phyloP scores from a whole-genome alignment of 2,888 invertebrate genomes.

The Pachymerium ferrugineum region DNA sequence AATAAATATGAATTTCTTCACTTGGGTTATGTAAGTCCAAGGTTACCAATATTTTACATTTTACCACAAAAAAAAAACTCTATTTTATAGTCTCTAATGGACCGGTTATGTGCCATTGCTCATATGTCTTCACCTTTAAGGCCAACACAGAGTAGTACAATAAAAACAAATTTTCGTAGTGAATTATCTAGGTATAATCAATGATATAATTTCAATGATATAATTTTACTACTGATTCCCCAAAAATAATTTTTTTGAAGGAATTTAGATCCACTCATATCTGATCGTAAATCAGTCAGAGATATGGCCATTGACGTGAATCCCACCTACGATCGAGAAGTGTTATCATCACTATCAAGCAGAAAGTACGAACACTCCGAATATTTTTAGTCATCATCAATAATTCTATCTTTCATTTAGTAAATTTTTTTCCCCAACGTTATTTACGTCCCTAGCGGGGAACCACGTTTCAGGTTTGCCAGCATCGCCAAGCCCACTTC shows the following conservation, averaged over 20 bases:
- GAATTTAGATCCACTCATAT: slow-evolving; percentile 40
- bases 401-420: no score
- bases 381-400: no score
- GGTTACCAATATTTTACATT: no score
- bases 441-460: no score
- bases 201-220: no score
- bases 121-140: slow-evolving; percentile 50
- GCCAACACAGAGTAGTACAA: slow-evolving; percentile 54
- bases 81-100: slow-evolving; percentile 52
- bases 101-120: slow-evolving; percentile 60
- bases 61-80: not conserved
- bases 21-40: slow-evolving; percentile 53
- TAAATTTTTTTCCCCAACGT: slow-evolving; percentile 3
- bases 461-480: no score
- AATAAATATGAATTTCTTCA: slow-evolving; percentile 70
- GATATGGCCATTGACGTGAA: not conserved
- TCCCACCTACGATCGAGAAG: no score
- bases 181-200: slow-evolving; percentile 53
- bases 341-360: no score
- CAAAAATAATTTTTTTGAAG: no score
- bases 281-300: not conserved
- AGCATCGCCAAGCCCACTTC: no score
- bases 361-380: no score
- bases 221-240: no score
- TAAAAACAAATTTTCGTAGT: slow-evolving; percentile 57